phyloP scores from a whole-genome alignment of 2,888 invertebrate species.

The Cryptocephalus primarius region DNA sequence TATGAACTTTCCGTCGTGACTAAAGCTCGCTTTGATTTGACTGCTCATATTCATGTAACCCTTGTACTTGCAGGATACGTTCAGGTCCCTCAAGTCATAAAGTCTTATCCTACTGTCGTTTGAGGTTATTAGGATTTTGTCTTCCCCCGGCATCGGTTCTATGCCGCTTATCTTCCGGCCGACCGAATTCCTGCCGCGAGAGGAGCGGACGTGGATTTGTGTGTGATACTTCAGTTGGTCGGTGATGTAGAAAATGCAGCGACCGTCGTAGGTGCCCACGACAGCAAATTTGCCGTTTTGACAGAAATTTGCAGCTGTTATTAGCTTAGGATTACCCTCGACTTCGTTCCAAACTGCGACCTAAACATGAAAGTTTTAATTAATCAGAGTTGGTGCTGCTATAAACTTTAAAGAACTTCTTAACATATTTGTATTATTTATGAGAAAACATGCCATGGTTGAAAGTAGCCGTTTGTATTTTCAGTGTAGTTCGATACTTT shows the following conservation, averaged over 20 bases:
- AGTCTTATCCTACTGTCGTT: slow-evolving; percentile 95
- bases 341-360: slow-evolving; percentile 97
- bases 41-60: slow-evolving; percentile 87
- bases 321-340: slow-evolving; percentile 85
- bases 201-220: slow-evolving; percentile 91
- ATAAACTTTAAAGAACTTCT: no score
- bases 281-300: slow-evolving; percentile 97
- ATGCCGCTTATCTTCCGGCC: slow-evolving; percentile 96
- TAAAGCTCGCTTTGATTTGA: slow-evolving; percentile 95
- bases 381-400: no score
- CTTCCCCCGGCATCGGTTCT: slow-evolving; percentile 91
- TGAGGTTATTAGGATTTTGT: slow-evolving; percentile 92
- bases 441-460: no score
- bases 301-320: slow-evolving; percentile 95
- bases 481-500: no score
- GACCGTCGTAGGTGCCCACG: slow-evolving; percentile 95
- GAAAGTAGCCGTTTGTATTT: no score
- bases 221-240: slow-evolving; percentile 98
- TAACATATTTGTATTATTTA: no score
- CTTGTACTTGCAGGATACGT: slow-evolving; percentile 63
- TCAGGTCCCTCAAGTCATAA: slow-evolving; percentile 90
- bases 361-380: slow-evolving; percentile 21
- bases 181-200: slow-evolving; percentile 89
- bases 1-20: slow-evolving; percentile 95
- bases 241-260: slow-evolving; percentile 96